phyloP scores from a whole-genome alignment of 2,888 invertebrate species.

The Meteorus colon region DNA sequence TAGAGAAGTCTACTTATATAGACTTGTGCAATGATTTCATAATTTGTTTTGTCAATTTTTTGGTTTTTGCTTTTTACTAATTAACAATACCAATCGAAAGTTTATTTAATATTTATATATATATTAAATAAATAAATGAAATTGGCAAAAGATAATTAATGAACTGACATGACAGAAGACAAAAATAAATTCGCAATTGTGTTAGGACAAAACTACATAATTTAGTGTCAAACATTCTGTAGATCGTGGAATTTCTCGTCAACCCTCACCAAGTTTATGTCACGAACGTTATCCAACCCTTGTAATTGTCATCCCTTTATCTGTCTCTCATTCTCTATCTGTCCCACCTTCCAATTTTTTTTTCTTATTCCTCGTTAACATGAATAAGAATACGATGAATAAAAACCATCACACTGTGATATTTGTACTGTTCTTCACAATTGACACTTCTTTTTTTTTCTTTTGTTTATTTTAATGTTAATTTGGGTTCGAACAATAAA shows the following conservation, averaged over 20 bases:
- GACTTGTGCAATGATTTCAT: background rate
- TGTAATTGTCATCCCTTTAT: slow-evolving; percentile 42
- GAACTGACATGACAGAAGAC: background rate
- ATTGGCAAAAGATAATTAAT: background rate
- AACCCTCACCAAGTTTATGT: slow-evolving; percentile 27
- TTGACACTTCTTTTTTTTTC: background rate
- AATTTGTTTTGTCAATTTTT: background rate
- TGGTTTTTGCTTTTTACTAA: background rate
- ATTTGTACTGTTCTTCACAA: background rate
- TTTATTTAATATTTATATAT: too few species aligned
- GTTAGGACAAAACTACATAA: background rate
- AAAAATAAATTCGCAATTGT: background rate
- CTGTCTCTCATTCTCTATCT: background rate
- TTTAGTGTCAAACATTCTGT: slow-evolving; percentile 27
- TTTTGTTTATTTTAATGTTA: background rate
- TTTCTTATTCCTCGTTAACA: background rate
- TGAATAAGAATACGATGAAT: background rate
- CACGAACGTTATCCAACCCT: slow-evolving; percentile 42
- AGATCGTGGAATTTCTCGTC: slow-evolving; percentile 26
- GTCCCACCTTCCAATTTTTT: background rate
- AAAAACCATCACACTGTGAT: background rate
- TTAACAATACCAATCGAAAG: background rate
- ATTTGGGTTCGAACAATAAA: background rate
- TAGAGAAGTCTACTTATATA: background rate
- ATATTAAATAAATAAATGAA: background rate